These are phyloP conservation scores for Muscina levida DNA, from an alignment of 2,888 invertebrate genomes.

Conservation along the genomic window DNA sequence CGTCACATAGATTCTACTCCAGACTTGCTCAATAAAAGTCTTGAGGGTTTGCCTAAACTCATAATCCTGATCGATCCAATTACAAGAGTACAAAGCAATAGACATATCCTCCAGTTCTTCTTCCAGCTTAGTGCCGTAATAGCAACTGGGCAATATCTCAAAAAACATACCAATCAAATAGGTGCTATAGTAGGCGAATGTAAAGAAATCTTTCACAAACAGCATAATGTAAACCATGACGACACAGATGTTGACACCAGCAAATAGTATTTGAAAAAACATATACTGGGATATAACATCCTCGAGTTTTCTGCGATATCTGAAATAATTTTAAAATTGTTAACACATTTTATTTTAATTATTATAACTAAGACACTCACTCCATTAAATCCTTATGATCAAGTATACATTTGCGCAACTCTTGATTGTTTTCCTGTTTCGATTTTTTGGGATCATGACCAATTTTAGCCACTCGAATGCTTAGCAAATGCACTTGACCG, in stretches of 20 bases:
- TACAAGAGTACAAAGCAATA: conserved; percentile 55
- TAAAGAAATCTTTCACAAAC: conserved; percentile 49
- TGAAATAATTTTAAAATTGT: too few relatives aligned
- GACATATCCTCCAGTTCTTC: conserved; percentile 55
- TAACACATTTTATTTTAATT: too few relatives aligned
- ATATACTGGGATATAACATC: conserved; percentile 34
- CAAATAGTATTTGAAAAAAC: conserved; percentile 47
- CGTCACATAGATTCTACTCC: conserved; percentile 33
- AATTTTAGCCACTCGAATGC: conserved; percentile 61
- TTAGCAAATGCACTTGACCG: conserved; percentile 64
- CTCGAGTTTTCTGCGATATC: conserved; percentile 41
- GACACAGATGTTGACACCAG: conserved; percentile 59
- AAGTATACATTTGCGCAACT: conserved; percentile 62
- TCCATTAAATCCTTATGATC: conserved; percentile 64
- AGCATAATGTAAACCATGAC: conserved; percentile 53
- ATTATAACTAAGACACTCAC: too few relatives aligned
- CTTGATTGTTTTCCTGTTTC: conserved; percentile 34
- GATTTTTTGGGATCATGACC: conserved; percentile 40
- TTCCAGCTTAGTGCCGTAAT: conserved; percentile 58
- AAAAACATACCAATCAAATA: conserved; percentile 50
- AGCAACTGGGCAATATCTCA: conserved; percentile 63
- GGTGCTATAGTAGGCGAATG: conserved; percentile 48
- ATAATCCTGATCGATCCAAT: conserved; percentile 56
- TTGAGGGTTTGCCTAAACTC: conserved; percentile 53
- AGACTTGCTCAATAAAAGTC: conserved; percentile 53